Evolutionary conservation across 2,113 vertebrate genomes (phyloP).

Genomic region (Atractosteus spatula): DNA sequence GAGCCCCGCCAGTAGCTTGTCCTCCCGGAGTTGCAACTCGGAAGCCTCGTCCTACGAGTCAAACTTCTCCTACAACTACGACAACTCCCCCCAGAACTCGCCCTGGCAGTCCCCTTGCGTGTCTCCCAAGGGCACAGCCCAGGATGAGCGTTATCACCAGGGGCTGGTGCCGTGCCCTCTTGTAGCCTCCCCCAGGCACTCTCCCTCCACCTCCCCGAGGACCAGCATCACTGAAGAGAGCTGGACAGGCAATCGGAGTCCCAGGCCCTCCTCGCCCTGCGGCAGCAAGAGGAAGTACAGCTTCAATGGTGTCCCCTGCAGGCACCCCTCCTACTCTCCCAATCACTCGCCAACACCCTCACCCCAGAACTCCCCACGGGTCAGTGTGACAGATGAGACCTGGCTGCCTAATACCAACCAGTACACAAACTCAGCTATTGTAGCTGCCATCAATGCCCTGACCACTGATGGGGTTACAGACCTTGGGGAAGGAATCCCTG

Average conservation of each 20-base stretch:
- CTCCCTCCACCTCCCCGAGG: slow-evolving; percentile 83
- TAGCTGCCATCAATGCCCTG: slow-evolving; percentile 92
- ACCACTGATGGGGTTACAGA: slow-evolving; percentile 88
- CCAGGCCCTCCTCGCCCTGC: slow-evolving; percentile 81
- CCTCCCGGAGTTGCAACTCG: slow-evolving; percentile 93
- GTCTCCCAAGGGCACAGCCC: slow-evolving; percentile 82
- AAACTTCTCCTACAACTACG: slow-evolving; percentile 87
- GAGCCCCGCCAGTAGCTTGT: slow-evolving; percentile 92
- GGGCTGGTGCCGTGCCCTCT: slow-evolving; percentile 82
- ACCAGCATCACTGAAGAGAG: slow-evolving; percentile 82
- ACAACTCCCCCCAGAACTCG: slow-evolving; percentile 88
- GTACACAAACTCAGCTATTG: slow-evolving; percentile 93
- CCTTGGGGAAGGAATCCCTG: slow-evolving; percentile 83
- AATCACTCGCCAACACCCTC: slow-evolving; percentile 81
- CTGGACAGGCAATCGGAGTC: slow-evolving; percentile 76
- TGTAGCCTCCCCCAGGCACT: slow-evolving; percentile 79
- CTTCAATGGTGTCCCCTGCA: slow-evolving; percentile 71
- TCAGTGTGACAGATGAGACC: slow-evolving; percentile 82
- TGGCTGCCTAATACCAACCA: slow-evolving; percentile 90
- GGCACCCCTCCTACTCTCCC: slow-evolving; percentile 79
- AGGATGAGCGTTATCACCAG: slow-evolving; percentile 51
- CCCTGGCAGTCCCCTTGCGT: slow-evolving; percentile 96
- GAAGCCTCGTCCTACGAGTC: slow-evolving; percentile 95
- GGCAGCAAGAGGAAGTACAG: slow-evolving; percentile 89
- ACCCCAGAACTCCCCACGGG: slow-evolving; percentile 79